Percentiles rank a stretch among this genome's conserved stretches.
These are phyloP conservation scores for Scrobipalpa atriplicella DNA, from an alignment of 2,888 invertebrate species.

Conservation along the genomic window DNA sequence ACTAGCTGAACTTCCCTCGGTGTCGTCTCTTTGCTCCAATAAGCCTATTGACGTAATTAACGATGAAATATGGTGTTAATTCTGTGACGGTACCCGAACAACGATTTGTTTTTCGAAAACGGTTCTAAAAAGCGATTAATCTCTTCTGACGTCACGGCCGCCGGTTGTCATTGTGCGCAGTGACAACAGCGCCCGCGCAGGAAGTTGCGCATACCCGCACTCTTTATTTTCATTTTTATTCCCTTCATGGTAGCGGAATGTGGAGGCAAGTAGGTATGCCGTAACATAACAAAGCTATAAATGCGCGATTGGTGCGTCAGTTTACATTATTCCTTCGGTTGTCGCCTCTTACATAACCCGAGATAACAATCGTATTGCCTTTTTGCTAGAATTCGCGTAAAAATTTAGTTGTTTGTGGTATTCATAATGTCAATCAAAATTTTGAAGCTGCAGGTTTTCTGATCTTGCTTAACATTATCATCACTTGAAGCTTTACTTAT, in stretches of 20 bases:
- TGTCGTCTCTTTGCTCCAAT: not conserved
- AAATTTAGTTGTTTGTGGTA: too few relatives aligned
- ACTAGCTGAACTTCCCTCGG: too few relatives aligned
- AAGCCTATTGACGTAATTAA: not conserved
- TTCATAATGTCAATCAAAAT: too few relatives aligned
- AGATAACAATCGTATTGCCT: conserved; percentile 5
- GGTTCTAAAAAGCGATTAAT: conserved; percentile 15
- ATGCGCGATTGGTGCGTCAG: conserved; percentile 25
- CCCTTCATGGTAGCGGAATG: conserved; percentile 31
- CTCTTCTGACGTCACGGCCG: conserved; percentile 26
- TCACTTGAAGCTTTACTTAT: too few relatives aligned
- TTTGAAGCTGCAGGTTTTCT: too few relatives aligned
- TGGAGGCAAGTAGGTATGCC: conserved; percentile 1
- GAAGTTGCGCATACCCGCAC: conserved; percentile 60
- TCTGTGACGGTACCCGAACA: not conserved
- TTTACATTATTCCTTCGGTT: conserved; percentile 2
- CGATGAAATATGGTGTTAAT: not conserved
- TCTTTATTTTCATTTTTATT: conserved; percentile 46
- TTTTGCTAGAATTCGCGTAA: not conserved
- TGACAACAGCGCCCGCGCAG: conserved; percentile 46
- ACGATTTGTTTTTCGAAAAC: conserved; percentile 21
- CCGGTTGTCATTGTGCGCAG: conserved; percentile 30
- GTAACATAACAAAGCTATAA: conserved; percentile 19
- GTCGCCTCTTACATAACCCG: not conserved
- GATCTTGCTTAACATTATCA: too few relatives aligned